Evolutionary conservation across 2,113 vertebrate genomes (phyloP).

Genomic region (Sylvietta virens): DNA sequence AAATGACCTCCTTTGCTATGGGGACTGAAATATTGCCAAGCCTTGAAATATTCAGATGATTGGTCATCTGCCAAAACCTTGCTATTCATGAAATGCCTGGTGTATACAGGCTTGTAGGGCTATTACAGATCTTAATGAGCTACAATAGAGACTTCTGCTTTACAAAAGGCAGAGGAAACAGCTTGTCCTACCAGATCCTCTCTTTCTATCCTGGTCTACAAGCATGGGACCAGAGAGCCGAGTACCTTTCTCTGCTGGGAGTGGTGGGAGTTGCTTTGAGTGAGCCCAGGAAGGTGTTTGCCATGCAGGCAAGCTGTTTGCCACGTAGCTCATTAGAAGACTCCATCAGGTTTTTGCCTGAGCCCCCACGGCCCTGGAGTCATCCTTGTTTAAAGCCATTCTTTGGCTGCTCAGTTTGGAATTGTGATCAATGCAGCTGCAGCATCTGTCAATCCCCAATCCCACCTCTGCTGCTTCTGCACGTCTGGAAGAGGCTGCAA

Average conservation of each 20-base stretch:
- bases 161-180: background rate
- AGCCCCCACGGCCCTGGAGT: background rate
- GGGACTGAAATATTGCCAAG: constrained; percentile 59
- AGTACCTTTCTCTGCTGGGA: background rate
- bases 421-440: background rate
- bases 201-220: background rate
- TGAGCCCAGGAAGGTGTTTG: background rate
- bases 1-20: constrained; percentile 50
- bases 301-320: background rate
- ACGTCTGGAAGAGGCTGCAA: background rate
- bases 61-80: constrained; percentile 60
- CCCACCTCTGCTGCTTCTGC: background rate
- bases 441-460: background rate
- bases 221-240: background rate
- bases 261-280: too few species aligned
- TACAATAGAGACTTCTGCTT: background rate
- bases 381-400: background rate
- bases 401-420: background rate
- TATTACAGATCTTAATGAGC: constrained; percentile 42
- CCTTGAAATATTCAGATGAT: constrained; percentile 57
- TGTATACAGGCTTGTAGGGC: constrained; percentile 30
- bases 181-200: background rate
- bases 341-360: background rate
- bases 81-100: constrained; percentile 53
- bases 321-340: background rate